phyloP scores from a whole-genome alignment of 1,140 invertebrate genomes.

The Zaprionus africanus region DNA sequence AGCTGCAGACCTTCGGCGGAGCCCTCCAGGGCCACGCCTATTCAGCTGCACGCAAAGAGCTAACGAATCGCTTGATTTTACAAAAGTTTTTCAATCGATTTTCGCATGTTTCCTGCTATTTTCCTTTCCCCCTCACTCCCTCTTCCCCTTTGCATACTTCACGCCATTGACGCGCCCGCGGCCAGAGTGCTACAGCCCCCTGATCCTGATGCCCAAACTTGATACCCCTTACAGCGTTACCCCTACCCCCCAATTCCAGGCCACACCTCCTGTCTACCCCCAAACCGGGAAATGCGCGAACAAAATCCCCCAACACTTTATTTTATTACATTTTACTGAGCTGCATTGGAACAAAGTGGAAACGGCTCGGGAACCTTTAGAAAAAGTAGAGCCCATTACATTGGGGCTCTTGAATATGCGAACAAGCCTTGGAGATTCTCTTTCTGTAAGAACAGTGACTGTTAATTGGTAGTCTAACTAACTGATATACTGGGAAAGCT shows the following conservation, averaged over 20 bases:
- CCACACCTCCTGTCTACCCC: constrained; percentile 17
- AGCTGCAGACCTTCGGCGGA: neutral
- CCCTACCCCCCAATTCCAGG: constrained; percentile 39
- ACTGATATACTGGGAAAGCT: neutral
- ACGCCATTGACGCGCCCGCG: constrained; percentile 56
- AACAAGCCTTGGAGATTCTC: neutral
- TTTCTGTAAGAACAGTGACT: neutral
- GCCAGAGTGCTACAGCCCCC: constrained; percentile 6
- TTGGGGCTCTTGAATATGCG: neutral
- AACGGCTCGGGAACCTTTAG: constrained; percentile 4
- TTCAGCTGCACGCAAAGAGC: constrained; percentile 37
- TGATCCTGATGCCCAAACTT: constrained; percentile 4
- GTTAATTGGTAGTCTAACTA: neutral
- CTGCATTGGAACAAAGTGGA: constrained; percentile 12
- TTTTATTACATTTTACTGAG: constrained; percentile 70
- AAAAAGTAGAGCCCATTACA: constrained; percentile 3
- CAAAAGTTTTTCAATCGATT: constrained; percentile 60
- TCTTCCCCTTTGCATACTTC: constrained; percentile 62
- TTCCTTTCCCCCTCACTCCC: constrained; percentile 8
- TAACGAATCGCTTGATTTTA: constrained; percentile 61
- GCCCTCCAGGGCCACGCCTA: constrained; percentile 18
- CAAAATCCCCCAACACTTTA: constrained; percentile 68
- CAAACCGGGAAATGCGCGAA: constrained; percentile 40
- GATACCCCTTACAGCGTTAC: constrained; percentile 1
- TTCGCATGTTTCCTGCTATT: constrained; percentile 38